Conservation (phyloP, 2,888 invertebrate species). For the Bhutanitis thaidina region DNA sequence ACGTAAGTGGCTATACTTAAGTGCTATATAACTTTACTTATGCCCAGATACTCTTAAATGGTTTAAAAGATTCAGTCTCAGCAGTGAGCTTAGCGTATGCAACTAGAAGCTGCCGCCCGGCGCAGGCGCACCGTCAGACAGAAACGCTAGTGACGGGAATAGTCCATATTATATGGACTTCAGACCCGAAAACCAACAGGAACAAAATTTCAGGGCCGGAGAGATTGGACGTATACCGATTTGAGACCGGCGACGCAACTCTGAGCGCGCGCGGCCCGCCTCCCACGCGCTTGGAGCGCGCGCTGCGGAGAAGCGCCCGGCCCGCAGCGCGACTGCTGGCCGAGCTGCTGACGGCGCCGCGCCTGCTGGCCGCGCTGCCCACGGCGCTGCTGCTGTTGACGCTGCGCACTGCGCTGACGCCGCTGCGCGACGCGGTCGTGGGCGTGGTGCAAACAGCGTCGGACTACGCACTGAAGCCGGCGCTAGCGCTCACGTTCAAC, state of each 20-base stretch:
- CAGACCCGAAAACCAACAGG: no score
- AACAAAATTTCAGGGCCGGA: conserved; percentile 31
- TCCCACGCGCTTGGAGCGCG: conserved; percentile 30
- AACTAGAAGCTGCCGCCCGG: no score
- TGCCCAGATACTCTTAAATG: no score
- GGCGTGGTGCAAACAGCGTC: conserved; percentile 48
- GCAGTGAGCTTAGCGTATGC: no score
- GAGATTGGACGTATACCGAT: conserved; percentile 54
- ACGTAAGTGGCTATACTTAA: no score
- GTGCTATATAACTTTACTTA: no score
- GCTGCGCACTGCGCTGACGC: conserved; percentile 27
- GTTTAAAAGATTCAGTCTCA: no score
- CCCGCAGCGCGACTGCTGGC: conserved; percentile 78
- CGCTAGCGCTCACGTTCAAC: conserved; percentile 84
- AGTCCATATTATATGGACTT: no score
- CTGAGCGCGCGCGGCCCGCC: conserved; percentile 32
- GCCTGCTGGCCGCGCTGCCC: conserved; percentile 80
- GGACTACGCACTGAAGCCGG: conserved; percentile 85
- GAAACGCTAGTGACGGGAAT: no score
- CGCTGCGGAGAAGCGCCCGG: conserved; percentile 26
- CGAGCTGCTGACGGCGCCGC: conserved; percentile 80
- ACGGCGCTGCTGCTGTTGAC: conserved; percentile 73
- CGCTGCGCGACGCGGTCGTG: conserved; percentile 34
- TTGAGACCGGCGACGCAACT: conserved; percentile 41
- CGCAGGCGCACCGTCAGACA: no score